Percentiles rank a stretch among this genome's conserved stretches.
These are phyloP conservation scores for Diaperis boleti DNA, from an alignment of 2,888 invertebrate genomes.

Conservation along the genomic window DNA sequence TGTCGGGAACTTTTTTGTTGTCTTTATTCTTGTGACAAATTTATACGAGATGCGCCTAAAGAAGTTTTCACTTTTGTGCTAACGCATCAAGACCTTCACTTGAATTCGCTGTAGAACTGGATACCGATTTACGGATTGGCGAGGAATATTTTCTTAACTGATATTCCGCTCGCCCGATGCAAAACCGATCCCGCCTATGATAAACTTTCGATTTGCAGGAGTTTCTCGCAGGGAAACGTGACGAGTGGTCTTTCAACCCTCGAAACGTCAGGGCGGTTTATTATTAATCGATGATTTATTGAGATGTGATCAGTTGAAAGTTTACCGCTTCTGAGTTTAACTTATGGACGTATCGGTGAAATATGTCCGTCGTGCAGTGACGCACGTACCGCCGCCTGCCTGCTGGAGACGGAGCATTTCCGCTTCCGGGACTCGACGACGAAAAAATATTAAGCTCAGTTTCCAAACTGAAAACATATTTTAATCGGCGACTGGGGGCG, in stretches of 20 bases:
- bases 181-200: too few species aligned
- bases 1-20: too few species aligned
- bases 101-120: too few species aligned
- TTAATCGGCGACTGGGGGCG: background rate
- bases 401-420: constrained; percentile 39
- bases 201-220: too few species aligned
- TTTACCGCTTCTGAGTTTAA: constrained; percentile 45
- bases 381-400: constrained; percentile 39
- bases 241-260: constrained; percentile 27
- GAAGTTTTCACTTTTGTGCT: too few species aligned
- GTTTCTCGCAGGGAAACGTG: constrained; percentile 6
- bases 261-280: constrained; percentile 51
- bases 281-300: constrained; percentile 62
- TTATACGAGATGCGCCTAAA: too few species aligned
- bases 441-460: constrained; percentile 31
- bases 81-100: too few species aligned
- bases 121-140: too few species aligned
- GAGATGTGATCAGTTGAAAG: constrained; percentile 54
- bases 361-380: constrained; percentile 32
- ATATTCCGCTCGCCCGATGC: too few species aligned
- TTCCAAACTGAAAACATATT: constrained; percentile 10
- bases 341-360: constrained; percentile 41
- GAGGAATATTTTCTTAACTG: too few species aligned
- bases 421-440: constrained; percentile 31
- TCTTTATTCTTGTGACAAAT: too few species aligned